phyloP scores from a whole-genome alignment of 2,888 invertebrate genomes.

The Lysandra bellargus region DNA sequence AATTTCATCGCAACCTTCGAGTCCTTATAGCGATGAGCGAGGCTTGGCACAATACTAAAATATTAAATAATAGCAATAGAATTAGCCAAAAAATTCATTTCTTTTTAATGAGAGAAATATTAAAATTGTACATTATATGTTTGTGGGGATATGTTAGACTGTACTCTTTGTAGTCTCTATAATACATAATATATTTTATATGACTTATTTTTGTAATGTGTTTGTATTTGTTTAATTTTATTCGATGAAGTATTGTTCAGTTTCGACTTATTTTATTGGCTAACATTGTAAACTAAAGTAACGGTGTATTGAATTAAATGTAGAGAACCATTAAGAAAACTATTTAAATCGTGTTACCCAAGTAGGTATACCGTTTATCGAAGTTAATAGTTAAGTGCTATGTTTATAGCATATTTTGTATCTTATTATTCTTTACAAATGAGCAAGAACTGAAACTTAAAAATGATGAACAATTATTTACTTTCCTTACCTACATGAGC shows the following conservation, averaged over 20 bases:
- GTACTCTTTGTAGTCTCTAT: too few species aligned
- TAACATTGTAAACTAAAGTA: too few species aligned
- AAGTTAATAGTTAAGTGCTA: too few species aligned
- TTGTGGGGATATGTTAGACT: not conserved
- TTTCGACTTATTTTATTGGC: not conserved
- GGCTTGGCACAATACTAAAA: conserved; percentile 11
- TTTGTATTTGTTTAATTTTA: not conserved
- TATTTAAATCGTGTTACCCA: not conserved
- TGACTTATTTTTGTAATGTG: too few species aligned
- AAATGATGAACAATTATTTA: not conserved
- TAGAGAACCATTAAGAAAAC: not conserved
- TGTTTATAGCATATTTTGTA: too few species aligned
- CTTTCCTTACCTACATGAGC: not conserved
- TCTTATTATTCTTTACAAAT: not conserved
- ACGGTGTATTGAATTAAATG: not conserved
- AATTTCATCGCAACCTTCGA: not conserved
- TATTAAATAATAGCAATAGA: not conserved
- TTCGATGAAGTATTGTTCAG: not conserved
- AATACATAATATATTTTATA: too few species aligned
- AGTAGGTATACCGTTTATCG: not conserved
- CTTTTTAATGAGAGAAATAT: not conserved
- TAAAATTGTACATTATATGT: not conserved
- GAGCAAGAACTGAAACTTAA: not conserved
- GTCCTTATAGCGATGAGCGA: not conserved
- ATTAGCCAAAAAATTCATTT: not conserved